Conservation (phyloP, 23 tunicate species). For the Botrylloides violaceus region DNA sequence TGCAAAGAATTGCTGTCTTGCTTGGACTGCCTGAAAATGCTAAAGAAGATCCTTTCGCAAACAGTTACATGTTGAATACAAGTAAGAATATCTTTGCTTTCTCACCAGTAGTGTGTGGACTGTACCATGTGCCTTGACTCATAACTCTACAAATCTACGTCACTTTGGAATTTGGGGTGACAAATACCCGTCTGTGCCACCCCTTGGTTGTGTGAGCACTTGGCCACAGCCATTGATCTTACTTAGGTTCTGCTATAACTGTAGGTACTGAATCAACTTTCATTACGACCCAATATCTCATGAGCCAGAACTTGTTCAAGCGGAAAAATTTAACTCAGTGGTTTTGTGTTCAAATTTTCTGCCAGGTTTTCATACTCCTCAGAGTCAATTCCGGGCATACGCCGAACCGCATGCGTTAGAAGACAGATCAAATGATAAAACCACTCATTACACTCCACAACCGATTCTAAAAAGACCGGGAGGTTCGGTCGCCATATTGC, state of each 20-base stretch:
- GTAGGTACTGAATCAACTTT: too few species aligned
- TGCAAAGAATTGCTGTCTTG: conserved; percentile 74
- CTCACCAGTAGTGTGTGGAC: too few species aligned
- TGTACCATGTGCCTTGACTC: too few species aligned
- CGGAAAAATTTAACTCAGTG: not conserved
- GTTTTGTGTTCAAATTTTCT: not conserved
- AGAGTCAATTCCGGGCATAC: conserved; percentile 64
- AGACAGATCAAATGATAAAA: conserved; percentile 16
- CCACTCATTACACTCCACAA: conserved; percentile 25
- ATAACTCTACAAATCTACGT: too few species aligned
- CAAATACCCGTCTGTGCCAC: too few species aligned
- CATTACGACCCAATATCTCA: too few species aligned
- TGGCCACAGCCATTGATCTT: too few species aligned
- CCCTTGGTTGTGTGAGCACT: too few species aligned
- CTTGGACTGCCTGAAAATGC: conserved; percentile 53
- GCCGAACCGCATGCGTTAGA: conserved; percentile 62
- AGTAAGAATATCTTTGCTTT: not conserved
- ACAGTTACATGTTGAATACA: conserved; percentile 68
- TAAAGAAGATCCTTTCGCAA: conserved; percentile 82
- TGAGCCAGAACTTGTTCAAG: too few species aligned
- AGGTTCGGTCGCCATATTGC: conserved; percentile 30
- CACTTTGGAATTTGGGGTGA: too few species aligned
- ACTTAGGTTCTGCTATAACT: too few species aligned
- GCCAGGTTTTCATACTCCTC: conserved; percentile 64
- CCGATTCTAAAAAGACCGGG: conserved; percentile 85